Conservation (phyloP, 1,140 invertebrate genomes). For the Cydia pomonella region DNA sequence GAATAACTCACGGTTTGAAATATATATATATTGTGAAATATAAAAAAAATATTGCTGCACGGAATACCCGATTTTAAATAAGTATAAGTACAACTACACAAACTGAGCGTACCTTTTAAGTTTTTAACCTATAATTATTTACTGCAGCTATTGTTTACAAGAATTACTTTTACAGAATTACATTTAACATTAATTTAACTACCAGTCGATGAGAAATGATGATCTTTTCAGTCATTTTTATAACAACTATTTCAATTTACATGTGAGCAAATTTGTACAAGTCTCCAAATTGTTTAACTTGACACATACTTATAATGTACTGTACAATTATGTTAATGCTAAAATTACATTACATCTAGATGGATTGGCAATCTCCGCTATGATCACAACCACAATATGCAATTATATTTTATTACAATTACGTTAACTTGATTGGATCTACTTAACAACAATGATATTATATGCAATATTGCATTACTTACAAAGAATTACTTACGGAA, state of each 20-base stretch:
- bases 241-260: slow-evolving; percentile 61
- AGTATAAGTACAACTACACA: not conserved
- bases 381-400: slow-evolving; percentile 78
- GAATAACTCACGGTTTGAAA: too few relatives aligned
- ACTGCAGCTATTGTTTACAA: slow-evolving; percentile 16
- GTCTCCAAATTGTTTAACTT: slow-evolving; percentile 75
- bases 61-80: not conserved
- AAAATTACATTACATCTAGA: slow-evolving; percentile 43
- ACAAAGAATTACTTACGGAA: too few relatives aligned
- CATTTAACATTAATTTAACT: slow-evolving; percentile 54
- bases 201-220: slow-evolving; percentile 75
- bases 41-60: too few relatives aligned
- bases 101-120: slow-evolving; percentile 42
- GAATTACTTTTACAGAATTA: slow-evolving; percentile 28
- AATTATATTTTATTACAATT: slow-evolving; percentile 61
- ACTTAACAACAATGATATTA: slow-evolving; percentile 20
- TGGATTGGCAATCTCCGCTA: slow-evolving; percentile 74
- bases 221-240: slow-evolving; percentile 70
- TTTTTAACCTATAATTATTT: slow-evolving; percentile 48
- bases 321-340: slow-evolving; percentile 37
- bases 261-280: slow-evolving; percentile 79
- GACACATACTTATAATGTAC: slow-evolving; percentile 70
- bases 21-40: too few relatives aligned
- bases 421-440: slow-evolving; percentile 40
- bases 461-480: not conserved